Conservation (phyloP, 2,888 invertebrate species). For the Xylota sylvarum region DNA sequence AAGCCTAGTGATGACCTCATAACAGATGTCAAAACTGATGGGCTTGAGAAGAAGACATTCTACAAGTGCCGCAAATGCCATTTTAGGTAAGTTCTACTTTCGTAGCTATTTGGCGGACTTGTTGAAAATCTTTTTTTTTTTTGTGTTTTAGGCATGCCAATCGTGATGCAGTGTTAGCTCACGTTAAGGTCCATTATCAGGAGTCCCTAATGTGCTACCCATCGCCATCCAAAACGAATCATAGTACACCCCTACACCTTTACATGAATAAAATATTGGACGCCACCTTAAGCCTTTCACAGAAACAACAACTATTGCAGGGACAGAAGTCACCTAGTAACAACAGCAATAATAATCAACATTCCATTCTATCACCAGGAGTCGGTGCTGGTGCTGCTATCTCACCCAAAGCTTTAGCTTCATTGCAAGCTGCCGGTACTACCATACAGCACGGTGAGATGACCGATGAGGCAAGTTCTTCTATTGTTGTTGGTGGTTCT, state of each 20-base stretch:
- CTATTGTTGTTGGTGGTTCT: constrained; percentile 79
- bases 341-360: constrained; percentile 76
- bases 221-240: constrained; percentile 63
- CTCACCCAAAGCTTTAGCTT: constrained; percentile 78
- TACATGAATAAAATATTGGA: constrained; percentile 84
- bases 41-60: constrained; percentile 89
- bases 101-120: too few species aligned
- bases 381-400: constrained; percentile 78
- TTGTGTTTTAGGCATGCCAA: constrained; percentile 86
- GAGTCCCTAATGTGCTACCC: constrained; percentile 78
- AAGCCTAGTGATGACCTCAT: constrained; percentile 87
- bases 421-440: constrained; percentile 81
- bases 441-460: constrained; percentile 85
- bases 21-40: constrained; percentile 85
- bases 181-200: constrained; percentile 89
- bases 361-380: constrained; percentile 81
- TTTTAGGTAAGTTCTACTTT: constrained; percentile 88
- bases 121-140: background rate
- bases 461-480: constrained; percentile 79
- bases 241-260: constrained; percentile 80
- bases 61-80: constrained; percentile 97
- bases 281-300: constrained; percentile 84
- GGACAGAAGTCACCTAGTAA: constrained; percentile 65
- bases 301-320: constrained; percentile 71
- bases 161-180: constrained; percentile 88